Percentiles rank a stretch among this genome's conserved stretches.
These are phyloP conservation scores for Ips typographus DNA, from an alignment of 1,140 invertebrate species.

Conservation along the genomic window DNA sequence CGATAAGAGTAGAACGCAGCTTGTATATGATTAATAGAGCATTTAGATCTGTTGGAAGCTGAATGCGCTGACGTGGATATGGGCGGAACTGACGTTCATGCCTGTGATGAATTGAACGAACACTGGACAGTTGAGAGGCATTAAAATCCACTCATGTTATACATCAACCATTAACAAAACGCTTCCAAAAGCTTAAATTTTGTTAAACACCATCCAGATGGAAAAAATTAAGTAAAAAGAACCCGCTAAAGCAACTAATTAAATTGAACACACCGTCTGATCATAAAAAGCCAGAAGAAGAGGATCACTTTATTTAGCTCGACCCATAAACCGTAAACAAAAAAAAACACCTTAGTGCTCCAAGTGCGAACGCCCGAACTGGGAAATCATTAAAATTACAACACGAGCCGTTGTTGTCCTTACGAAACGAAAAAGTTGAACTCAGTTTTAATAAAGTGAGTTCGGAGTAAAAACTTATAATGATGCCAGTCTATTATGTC, in stretches of 20 bases:
- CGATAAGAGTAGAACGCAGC: slow-evolving; percentile 36
- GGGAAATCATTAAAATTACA: slow-evolving; percentile 24
- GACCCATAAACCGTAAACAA: slow-evolving; percentile 18
- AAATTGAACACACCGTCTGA: slow-evolving; percentile 4
- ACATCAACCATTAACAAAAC: no score
- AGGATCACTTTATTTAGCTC: slow-evolving; percentile 12
- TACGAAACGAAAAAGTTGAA: slow-evolving; percentile 21
- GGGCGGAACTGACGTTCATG: slow-evolving; percentile 20
- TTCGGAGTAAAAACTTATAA: slow-evolving; percentile 21
- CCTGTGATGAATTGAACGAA: neutral
- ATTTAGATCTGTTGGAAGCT: slow-evolving; percentile 29
- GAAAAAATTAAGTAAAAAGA: neutral
- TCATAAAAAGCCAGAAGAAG: slow-evolving; percentile 5
- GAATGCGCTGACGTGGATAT: slow-evolving; percentile 34
- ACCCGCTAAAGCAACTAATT: neutral
- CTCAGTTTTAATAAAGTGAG: slow-evolving; percentile 23
- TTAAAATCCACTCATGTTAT: neutral
- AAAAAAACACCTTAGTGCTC: slow-evolving; percentile 18
- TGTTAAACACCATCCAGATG: neutral
- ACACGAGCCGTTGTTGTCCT: slow-evolving; percentile 22
- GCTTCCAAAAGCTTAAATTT: no score
- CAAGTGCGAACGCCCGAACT: slow-evolving; percentile 20
- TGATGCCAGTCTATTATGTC: slow-evolving; percentile 23
- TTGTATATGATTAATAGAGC: slow-evolving; percentile 38
- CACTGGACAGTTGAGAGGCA: slow-evolving; percentile 1